These are phyloP conservation scores for Otocyon megalotis DNA, from an alignment of 2,113 vertebrate genomes.

Conservation along the genomic window DNA sequence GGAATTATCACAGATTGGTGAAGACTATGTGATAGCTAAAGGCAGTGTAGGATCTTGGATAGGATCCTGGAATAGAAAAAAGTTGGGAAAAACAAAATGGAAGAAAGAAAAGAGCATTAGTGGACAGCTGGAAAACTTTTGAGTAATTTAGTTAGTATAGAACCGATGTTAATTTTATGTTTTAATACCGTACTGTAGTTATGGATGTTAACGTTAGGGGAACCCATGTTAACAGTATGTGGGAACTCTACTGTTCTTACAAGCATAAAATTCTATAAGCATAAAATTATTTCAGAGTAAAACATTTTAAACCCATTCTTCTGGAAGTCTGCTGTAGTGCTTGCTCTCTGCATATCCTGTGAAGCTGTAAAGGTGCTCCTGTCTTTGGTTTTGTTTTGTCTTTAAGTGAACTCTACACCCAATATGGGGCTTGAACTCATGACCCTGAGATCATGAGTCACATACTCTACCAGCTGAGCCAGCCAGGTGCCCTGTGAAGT, in stretches of 20 bases:
- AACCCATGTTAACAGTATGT: background rate
- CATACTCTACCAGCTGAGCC: background rate
- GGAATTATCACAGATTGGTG: background rate
- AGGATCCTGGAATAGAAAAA: background rate
- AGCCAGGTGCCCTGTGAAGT: background rate
- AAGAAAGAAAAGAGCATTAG: background rate
- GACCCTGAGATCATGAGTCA: background rate
- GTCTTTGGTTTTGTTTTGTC: background rate
- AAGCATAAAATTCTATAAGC: background rate
- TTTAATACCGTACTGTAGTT: background rate
- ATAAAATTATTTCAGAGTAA: slow-evolving; percentile 38
- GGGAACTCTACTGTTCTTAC: background rate
- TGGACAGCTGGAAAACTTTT: background rate
- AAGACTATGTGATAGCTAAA: background rate
- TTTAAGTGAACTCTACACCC: background rate
- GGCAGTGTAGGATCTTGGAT: background rate
- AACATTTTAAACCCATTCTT: background rate
- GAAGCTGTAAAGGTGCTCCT: background rate
- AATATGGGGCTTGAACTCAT: background rate
- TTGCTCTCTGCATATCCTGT: background rate
- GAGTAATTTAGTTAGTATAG: slow-evolving; percentile 5
- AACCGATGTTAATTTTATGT: background rate
- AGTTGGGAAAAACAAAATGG: background rate
- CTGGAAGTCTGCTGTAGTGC: background rate
- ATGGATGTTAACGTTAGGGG: background rate